Base-by-base conservation (phyloP, 1,140 invertebrate species). In the Lepidurus couesii region DNA sequence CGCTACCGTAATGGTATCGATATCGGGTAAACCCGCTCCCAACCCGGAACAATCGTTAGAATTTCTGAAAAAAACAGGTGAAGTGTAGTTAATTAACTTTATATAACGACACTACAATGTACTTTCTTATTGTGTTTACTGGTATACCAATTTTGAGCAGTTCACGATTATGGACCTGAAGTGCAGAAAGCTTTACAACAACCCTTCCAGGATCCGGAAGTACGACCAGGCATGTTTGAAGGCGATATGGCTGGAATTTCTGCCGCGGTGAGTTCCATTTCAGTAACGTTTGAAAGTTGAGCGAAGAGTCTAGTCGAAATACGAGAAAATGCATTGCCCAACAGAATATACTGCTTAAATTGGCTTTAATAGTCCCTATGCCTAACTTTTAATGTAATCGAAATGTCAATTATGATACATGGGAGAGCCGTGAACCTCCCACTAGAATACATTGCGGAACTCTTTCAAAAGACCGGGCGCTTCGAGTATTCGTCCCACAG, bases 181-280 rank as follows among this genome's bases (percentile, higher is more conserved):
- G 21, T 74, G 21, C 73, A 43, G 9, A 42, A 21, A 42, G 73
- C 47, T 24, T 76, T 79, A 44, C 42, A 45, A 45, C 73, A 79
- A 74, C 16, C 42, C 16, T 78, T 78, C 47, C 84, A 88, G 78
- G 90, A 92, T 86, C 90, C 90, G 0, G 90, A 91, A 86, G 88
- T 90, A 0, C 86, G 85, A 77, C 90, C 90, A 0, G 89, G 89
- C 44, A 83, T 92, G 47, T 91, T 89, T 81, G 89, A 92, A 84
- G 90, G 91, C 2, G 90, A 91, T 79, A 91, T 91, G 84, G 89
- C 89, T 6, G 86, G 91, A 44, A 86, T 79, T 9, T 75, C 65
- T 26, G 7, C 26, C 42, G 75, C 34, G 45, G 78, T 79, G 75
- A 21, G n/a, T 45, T 44, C n/a, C 44, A 11, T 44, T 42, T 76